Percentiles rank a stretch among this genome's conserved stretches.
phyloP scores from a whole-genome alignment of 2,888 invertebrate species.

The Drosophila mettleri region DNA sequence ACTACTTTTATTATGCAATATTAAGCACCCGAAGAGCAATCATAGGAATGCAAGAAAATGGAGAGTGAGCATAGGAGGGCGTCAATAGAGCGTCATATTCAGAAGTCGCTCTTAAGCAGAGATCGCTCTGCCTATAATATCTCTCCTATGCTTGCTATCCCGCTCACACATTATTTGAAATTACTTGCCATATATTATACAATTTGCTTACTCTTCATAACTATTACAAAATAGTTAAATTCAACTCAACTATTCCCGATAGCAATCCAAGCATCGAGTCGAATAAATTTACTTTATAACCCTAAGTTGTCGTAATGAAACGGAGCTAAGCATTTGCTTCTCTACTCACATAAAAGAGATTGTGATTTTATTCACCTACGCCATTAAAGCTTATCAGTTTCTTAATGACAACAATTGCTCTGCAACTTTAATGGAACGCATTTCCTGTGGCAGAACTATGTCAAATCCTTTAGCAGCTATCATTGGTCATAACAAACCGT shows the following conservation, averaged over 20 bases:
- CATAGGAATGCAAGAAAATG: no score
- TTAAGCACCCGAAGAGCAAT: no score
- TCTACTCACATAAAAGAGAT: neutral
- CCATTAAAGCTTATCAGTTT: slow-evolving; percentile 28
- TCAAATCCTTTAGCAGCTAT: slow-evolving; percentile 59
- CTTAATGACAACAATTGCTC: slow-evolving; percentile 23
- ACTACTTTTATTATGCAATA: no score
- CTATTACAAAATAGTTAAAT: no score
- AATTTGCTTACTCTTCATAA: neutral
- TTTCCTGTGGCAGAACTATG: slow-evolving; percentile 11
- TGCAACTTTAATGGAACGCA: slow-evolving; percentile 23
- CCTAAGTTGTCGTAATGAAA: neutral
- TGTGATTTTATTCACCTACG: slow-evolving; percentile 16
- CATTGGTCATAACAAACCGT: slow-evolving; percentile 50
- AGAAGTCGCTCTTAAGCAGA: no score
- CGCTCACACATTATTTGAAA: no score
- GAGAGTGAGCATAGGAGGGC: no score
- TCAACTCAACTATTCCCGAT: neutral
- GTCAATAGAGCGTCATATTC: no score
- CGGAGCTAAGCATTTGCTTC: neutral
- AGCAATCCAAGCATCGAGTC: no score
- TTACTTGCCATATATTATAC: no score
- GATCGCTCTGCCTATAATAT: no score
- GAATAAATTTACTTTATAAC: neutral
- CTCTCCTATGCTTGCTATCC: no score